A percentile compares a stretch with the other conserved stretches of the same genome.
phyloP scores from a whole-genome alignment of 2,113 vertebrate species.

The Dinomys branickii region DNA sequence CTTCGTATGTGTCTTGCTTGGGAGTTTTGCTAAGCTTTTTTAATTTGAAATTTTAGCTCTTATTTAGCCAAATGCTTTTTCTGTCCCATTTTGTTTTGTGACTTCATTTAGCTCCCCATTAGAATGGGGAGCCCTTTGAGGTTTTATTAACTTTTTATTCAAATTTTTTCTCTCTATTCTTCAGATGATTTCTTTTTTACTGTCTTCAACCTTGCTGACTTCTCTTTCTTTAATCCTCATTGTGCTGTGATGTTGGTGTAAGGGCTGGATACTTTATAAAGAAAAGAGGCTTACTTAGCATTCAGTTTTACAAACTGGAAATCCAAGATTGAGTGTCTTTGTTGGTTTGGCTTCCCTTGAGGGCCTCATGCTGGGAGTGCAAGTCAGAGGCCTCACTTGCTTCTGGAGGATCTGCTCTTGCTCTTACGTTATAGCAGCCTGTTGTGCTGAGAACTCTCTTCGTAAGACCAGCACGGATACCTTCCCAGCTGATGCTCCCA shows the following conservation, averaged over 20 bases:
- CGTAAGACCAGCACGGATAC: background rate
- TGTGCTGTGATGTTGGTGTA: background rate
- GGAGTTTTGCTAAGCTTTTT: conserved; percentile 10
- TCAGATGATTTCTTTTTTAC: background rate
- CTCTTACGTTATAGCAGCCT: background rate
- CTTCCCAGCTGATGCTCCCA: background rate
- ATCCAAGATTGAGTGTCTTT: background rate
- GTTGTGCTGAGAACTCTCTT: background rate
- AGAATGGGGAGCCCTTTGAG: background rate
- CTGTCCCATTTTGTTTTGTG: background rate
- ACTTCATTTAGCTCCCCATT: background rate
- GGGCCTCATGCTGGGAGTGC: background rate
- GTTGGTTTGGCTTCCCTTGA: background rate
- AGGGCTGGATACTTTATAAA: background rate
- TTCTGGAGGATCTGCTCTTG: background rate
- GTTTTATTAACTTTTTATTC: background rate
- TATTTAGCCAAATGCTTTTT: background rate
- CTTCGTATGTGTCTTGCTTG: background rate
- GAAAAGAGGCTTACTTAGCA: background rate
- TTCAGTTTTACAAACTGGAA: background rate
- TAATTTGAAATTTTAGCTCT: background rate
- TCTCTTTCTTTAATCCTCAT: background rate
- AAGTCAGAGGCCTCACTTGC: too few species aligned
- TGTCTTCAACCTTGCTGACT: background rate
- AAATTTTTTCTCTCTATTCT: background rate